These are phyloP conservation scores for Hirtodrosophila cameraria DNA, from an alignment of 2,888 invertebrate genomes.

Conservation along the genomic window DNA sequence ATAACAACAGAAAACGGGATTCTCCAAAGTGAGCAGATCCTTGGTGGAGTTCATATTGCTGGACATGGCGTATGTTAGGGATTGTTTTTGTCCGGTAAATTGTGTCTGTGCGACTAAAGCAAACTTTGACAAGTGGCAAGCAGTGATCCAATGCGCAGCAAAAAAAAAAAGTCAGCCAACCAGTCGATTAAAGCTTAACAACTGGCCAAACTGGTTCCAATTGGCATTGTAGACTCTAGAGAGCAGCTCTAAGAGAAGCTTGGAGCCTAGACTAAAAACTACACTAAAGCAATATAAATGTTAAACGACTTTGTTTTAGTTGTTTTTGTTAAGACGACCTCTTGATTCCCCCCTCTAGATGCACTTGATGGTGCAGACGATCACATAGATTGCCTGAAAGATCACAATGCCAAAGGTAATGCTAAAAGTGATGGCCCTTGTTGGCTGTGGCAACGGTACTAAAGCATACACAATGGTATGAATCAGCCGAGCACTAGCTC, in stretches of 20 bases:
- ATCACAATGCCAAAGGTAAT: constrained; percentile 84
- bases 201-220: constrained; percentile 57
- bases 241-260: not conserved
- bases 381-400: constrained; percentile 84
- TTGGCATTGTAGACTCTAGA: constrained; percentile 1
- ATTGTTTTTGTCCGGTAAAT: no score
- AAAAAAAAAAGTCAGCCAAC: not conserved
- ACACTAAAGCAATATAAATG: constrained; percentile 10
- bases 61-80: constrained; percentile 7
- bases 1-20: constrained; percentile 83
- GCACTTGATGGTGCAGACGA: constrained; percentile 72
- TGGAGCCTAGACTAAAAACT: constrained; percentile 8
- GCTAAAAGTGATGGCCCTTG: constrained; percentile 84
- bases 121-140: constrained; percentile 27
- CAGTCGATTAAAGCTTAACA: not conserved
- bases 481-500: constrained; percentile 85
- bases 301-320: constrained; percentile 26
- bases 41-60: constrained; percentile 6
- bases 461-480: constrained; percentile 88
- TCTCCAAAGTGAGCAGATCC: constrained; percentile 75
- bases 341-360: constrained; percentile 44
- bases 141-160: not conserved
- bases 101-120: constrained; percentile 21
- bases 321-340: no score
- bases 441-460: constrained; percentile 86